phyloP scores from a whole-genome alignment of 2,113 vertebrate genomes.

The Ictalurus punctatus region DNA sequence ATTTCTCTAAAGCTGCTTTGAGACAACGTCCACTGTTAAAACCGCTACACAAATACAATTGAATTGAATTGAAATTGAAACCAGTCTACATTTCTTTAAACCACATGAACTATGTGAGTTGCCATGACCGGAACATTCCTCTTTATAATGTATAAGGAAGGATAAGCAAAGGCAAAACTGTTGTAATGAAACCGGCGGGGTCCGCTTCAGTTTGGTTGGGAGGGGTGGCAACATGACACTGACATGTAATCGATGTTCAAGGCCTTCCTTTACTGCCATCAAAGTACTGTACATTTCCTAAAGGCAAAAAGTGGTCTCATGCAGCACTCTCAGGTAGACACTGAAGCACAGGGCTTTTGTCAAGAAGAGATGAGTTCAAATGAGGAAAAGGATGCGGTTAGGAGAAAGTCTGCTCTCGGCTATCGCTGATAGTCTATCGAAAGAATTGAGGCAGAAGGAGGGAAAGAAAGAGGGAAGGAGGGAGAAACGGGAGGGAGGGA shows the following conservation, averaged over 20 bases:
- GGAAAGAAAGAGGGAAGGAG: background rate
- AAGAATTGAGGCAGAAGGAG: slow-evolving; percentile 2
- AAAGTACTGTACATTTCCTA: slow-evolving; percentile 38
- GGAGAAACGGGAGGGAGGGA: background rate
- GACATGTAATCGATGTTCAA: slow-evolving; percentile 36
- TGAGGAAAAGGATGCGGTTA: slow-evolving; percentile 33
- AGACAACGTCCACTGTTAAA: too few species aligned
- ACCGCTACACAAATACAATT: too few species aligned
- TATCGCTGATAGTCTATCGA: slow-evolving; percentile 29
- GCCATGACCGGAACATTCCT: background rate
- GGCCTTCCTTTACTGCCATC: slow-evolving; percentile 22
- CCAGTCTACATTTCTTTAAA: background rate
- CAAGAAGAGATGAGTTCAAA: slow-evolving; percentile 36
- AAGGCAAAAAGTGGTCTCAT: slow-evolving; percentile 40
- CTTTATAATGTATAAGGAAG: background rate
- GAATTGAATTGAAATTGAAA: too few species aligned
- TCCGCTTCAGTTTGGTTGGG: background rate
- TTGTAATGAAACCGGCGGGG: background rate
- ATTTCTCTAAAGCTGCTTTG: too few species aligned
- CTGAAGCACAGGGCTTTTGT: slow-evolving; percentile 8
- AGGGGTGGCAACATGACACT: slow-evolving; percentile 24
- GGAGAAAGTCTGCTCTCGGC: slow-evolving; percentile 31
- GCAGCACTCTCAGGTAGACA: slow-evolving; percentile 10
- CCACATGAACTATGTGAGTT: background rate
- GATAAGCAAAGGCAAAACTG: background rate